Conservation (phyloP, 2,113 vertebrate species). For the Pelecanoides urinatrix region DNA sequence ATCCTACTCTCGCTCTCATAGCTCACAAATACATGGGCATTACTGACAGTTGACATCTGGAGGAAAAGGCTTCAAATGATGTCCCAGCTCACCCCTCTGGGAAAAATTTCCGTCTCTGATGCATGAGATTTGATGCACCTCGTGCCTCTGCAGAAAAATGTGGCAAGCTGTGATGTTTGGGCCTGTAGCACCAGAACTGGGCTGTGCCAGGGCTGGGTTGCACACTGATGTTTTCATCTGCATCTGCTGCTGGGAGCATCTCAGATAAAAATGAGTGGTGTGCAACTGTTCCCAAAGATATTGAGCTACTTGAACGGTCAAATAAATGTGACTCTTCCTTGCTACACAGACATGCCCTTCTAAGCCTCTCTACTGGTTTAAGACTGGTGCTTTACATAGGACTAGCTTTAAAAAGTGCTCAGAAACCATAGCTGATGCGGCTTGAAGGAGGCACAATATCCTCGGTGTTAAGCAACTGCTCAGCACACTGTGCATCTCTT, state of each 20-base stretch:
- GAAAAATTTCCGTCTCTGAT: background rate
- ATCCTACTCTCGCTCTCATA: background rate
- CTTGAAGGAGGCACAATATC: background rate
- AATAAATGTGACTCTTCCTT: background rate
- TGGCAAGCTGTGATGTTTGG: background rate
- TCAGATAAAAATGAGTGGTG: background rate
- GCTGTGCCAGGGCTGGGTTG: background rate
- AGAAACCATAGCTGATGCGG: background rate
- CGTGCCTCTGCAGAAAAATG: background rate
- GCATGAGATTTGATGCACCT: background rate
- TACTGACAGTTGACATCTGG: background rate
- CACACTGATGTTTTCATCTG: background rate
- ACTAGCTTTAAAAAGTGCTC: background rate
- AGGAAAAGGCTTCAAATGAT: background rate
- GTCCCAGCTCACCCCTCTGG: background rate
- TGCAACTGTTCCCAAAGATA: background rate
- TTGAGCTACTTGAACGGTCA: accelerated
- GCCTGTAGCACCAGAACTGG: background rate
- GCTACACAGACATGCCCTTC: background rate
- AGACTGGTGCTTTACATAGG: background rate
- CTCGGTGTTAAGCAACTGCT: background rate
- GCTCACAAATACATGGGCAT: background rate
- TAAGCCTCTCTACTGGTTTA: background rate
- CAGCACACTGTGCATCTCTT: background rate
- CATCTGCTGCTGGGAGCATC: background rate